A percentile compares a stretch with the other conserved stretches of the same genome.
phyloP scores from a whole-genome alignment of 2,797 vertebrate genomes.

The Steatocranus sp. region DNA sequence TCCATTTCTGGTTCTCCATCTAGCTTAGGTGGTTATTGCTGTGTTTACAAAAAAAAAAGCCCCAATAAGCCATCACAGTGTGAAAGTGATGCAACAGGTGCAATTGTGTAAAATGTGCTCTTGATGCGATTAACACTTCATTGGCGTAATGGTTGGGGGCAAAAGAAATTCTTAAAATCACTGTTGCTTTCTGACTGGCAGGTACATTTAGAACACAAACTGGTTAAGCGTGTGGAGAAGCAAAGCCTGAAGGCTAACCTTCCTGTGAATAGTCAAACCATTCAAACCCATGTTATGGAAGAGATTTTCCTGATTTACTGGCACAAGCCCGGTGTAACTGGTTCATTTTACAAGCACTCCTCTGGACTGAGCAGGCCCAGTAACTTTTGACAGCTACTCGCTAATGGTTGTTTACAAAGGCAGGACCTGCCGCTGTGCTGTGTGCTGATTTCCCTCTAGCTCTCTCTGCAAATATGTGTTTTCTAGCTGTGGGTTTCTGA shows the following conservation, averaged over 20 bases:
- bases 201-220: neutral
- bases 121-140: neutral
- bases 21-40: neutral
- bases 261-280: neutral
- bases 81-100: neutral
- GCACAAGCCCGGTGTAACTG: neutral
- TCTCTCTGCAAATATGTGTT: constrained; percentile 43
- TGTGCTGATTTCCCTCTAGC: constrained; percentile 8
- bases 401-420: constrained; percentile 27
- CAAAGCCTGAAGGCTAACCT: neutral
- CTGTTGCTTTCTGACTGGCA: neutral
- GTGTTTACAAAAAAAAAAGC: neutral
- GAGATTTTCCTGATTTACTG: neutral
- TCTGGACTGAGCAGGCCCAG: neutral
- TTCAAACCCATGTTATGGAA: neutral
- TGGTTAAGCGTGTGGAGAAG: neutral
- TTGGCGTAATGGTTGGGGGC: neutral
- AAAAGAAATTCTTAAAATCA: rapidly evolving
- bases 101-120: neutral
- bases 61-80: neutral
- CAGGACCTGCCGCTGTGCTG: neutral
- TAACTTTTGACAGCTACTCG: neutral
- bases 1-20: neutral
- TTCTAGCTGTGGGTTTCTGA: constrained; percentile 28
- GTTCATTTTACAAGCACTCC: neutral